Evolutionary conservation across 2,113 vertebrate genomes (phyloP), one percentile per base, ranked within the genome.

Genomic region (Glaucomys volans): DNA sequence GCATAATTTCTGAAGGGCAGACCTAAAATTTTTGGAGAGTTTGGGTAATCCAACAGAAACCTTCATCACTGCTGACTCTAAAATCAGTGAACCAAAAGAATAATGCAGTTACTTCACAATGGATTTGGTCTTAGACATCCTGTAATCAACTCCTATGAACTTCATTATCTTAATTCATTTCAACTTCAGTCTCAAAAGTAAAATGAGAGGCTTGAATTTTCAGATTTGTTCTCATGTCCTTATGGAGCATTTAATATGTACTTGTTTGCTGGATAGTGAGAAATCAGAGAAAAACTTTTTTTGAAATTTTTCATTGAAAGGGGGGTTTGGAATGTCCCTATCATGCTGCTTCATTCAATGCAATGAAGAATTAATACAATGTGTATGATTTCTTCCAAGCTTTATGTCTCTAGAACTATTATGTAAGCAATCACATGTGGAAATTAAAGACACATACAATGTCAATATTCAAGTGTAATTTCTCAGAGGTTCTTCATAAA

Each of bases 331-430:
- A 75, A 94, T 26, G 57, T 77, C 66, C 57, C 22, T 91, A 30
- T 37, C 64, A 59, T 71, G 50, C 3, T 94, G 52, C 18, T 89
- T 93, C 62, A 90, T 75, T 91, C 16, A 57, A 82, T n/a, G n/a
- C n/a, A n/a, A n/a, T n/a, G n/a, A n/a, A n/a, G n/a, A n/a, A n/a
- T n/a, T n/a, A 87, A 40, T 79, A 14, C 11, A 83, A 90, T 47
- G 37, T 79, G 22, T n/a, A 72, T n/a, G 84, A 86, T 90, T 94
- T 17, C 35, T 69, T 32, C 17, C 14, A 80, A 35, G 26, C 14
- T 57, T 91, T n/a, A 84, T 91, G 74, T 94, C 47, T 90, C 62
- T 74, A 93, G 71, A 20, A 26, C 72, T 50, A 42, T 87, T 92
- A 44, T 37, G 12, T 87, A 67, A 90, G 17, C 50, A 85, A 17